A percentile compares a stretch with the other conserved stretches of the same genome.
These are phyloP conservation scores for Anthoscopus minutus DNA, from an alignment of 2,113 vertebrate species.

Conservation along the genomic window DNA sequence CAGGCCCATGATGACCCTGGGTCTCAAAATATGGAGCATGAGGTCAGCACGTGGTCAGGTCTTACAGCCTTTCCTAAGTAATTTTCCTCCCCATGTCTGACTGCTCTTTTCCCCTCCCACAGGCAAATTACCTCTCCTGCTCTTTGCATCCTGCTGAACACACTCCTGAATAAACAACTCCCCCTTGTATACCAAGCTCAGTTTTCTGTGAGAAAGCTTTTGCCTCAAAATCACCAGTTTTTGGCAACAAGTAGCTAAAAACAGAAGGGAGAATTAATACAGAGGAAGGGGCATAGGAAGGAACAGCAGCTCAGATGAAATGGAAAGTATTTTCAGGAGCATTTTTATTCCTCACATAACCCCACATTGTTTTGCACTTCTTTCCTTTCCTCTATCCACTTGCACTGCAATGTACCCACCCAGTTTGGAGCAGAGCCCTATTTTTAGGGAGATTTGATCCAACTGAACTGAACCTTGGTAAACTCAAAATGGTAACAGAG, in stretches of 20 bases:
- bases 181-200: background rate
- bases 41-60: background rate
- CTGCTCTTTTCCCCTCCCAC: constrained; percentile 53
- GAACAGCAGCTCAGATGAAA: background rate
- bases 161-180: constrained; percentile 58
- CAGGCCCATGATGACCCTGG: background rate
- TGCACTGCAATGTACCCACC: background rate
- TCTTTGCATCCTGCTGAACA: constrained; percentile 57
- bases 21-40: background rate
- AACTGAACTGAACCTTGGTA: background rate
- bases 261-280: background rate
- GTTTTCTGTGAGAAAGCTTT: background rate
- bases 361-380: background rate
- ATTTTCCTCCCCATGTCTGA: constrained; percentile 9
- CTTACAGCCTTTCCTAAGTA: background rate
- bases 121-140: constrained; percentile 63
- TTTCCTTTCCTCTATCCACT: background rate
- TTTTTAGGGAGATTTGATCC: constrained; percentile 5
- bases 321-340: background rate
- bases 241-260: background rate
- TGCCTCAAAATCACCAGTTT: background rate
- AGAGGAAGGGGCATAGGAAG: background rate
- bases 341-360: background rate
- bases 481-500: background rate
- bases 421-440: background rate